These are phyloP conservation scores for Yoshiicerus persimilis DNA, from an alignment of 1,140 invertebrate genomes.

Conservation along the genomic window DNA sequence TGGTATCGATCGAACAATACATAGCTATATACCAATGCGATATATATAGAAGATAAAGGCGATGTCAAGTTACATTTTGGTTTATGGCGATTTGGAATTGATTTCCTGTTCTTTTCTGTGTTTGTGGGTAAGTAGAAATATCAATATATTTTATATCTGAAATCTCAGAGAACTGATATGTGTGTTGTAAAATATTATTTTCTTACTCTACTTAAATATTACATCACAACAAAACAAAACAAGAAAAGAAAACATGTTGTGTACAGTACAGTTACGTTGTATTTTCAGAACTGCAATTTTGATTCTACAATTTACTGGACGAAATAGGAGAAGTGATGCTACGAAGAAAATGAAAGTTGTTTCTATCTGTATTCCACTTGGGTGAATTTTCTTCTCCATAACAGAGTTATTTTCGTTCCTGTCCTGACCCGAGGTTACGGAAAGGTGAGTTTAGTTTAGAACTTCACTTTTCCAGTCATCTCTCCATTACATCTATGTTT, in stretches of 20 bases:
- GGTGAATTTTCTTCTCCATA: background rate
- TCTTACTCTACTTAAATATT: background rate
- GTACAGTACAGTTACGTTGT: background rate
- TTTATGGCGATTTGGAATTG: background rate
- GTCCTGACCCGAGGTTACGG: background rate
- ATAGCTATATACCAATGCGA: background rate
- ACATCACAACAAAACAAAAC: background rate
- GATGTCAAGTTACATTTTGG: background rate
- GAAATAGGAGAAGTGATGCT: background rate
- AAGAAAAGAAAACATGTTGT: background rate
- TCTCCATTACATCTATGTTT: background rate
- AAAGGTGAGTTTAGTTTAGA: slow-evolving; percentile 13
- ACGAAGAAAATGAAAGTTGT: background rate
- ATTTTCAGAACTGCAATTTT: background rate
- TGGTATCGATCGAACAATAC: background rate
- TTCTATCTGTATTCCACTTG: background rate
- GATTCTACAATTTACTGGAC: background rate
- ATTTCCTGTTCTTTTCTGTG: background rate
- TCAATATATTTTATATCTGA: background rate
- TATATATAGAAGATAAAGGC: background rate
- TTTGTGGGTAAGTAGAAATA: background rate
- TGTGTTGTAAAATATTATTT: background rate
- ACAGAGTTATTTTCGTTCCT: background rate
- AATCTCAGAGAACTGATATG: background rate
- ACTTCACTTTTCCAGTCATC: background rate